Base-by-base conservation (phyloP, 2,113 vertebrate genomes). In the Zosterops japonicus region DNA sequence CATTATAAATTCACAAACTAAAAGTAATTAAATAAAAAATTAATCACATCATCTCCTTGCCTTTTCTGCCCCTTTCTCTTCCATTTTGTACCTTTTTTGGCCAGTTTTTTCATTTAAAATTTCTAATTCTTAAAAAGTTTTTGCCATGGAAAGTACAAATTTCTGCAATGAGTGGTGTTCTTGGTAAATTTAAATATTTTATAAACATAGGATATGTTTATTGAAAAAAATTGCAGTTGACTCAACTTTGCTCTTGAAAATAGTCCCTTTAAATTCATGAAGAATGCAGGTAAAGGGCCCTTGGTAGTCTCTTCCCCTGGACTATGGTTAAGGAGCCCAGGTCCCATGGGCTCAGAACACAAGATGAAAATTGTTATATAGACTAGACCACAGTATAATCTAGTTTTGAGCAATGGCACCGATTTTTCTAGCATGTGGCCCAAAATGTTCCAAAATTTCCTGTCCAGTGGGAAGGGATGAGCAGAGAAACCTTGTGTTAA, bases 291-390 rank as follows among this genome's bases (percentile, higher is more conserved):
- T 44, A 42, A 93, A 77, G 29, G 31, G 3, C 11, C 5, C 2
- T 29, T 65, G n/a, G 8, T 10, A 33, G 11, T 71, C 21, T 27
- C 22, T 84, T 93, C 17, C 28, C 14, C 25, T 52, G 25, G 19
- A 22, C 41, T 46, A 0, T 44, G 14, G 10, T 28, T 69, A n/a
- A 65, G 20, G 47, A 41, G 5, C 19, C 29, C 36, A 20, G 6
- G 6, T 52, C 50, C 33, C 0, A 0, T 69, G 29, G 27, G 14
- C 29, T 83, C 36, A 70, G n/a, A 16, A 52, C 1, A 3, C 18
- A 46, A 60, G 36, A 4, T 46, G 8, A 57, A 65, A 86, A 49
- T n/a, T 1, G 8, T 25, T 80, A 11, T 9, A 3, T 9, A 41
- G 53, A 31, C 31, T 55, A 28, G 47, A 33, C 23, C 49, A 15